Evolutionary conservation across 92 coral and sea anemone species (phyloP).

Genomic region (Porites rus): DNA sequence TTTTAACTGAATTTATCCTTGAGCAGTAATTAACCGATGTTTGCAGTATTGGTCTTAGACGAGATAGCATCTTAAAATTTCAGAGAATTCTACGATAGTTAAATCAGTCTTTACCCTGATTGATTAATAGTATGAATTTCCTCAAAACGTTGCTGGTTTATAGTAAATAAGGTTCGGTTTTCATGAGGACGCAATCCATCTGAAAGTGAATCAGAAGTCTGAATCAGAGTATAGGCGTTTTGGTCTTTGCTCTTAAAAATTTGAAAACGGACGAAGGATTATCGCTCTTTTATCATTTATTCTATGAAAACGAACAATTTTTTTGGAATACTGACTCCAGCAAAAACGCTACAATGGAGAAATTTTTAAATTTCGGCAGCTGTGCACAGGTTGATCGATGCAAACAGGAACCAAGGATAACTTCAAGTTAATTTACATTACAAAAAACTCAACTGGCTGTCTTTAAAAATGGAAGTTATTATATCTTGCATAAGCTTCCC

Average conservation of each 20-base stretch:
- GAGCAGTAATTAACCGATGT: too few species aligned
- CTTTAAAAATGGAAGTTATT: neutral
- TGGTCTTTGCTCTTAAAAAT: neutral
- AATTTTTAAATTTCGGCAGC: neutral
- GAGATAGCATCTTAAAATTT: too few species aligned
- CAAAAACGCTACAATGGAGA: neutral
- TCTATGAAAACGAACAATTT: neutral
- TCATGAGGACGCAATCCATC: neutral
- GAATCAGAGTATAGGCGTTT: neutral
- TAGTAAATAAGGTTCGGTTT: too few species aligned
- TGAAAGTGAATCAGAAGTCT: neutral
- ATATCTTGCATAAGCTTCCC: neutral
- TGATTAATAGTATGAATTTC: too few species aligned
- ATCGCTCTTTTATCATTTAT: neutral
- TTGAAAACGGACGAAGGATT: neutral
- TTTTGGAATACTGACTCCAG: neutral
- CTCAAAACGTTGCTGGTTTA: too few species aligned
- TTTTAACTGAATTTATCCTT: too few species aligned
- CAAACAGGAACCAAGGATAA: neutral
- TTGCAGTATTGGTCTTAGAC: too few species aligned
- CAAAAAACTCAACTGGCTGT: neutral
- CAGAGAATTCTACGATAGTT: too few species aligned
- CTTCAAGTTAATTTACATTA: neutral
- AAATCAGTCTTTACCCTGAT: too few species aligned
- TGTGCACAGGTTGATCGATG: neutral